A percentile compares a stretch with the other conserved stretches of the same genome.
Conservation (phyloP, 37 sponge, comb jelly and placozoan genomes). For the Crambe crambe region DNA sequence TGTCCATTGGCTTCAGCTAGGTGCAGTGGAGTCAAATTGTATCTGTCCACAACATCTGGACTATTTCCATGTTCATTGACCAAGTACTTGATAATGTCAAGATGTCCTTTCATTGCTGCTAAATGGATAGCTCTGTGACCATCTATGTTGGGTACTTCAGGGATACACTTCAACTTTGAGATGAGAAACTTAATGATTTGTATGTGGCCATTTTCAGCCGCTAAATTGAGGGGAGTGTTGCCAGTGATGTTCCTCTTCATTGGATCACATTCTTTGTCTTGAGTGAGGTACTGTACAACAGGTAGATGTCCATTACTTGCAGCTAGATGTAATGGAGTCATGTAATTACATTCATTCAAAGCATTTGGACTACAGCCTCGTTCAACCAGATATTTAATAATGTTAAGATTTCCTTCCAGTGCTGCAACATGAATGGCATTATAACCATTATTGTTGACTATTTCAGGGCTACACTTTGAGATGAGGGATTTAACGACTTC, state of each 20-base stretch:
- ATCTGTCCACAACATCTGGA: neutral
- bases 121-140: neutral
- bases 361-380: neutral
- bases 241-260: neutral
- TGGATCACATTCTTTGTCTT: constrained; percentile 7
- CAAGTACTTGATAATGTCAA: constrained; percentile 12
- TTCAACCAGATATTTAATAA: constrained; percentile 16
- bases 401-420: constrained; percentile 6
- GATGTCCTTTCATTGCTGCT: neutral
- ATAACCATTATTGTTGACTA: neutral
- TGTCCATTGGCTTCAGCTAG: too few species aligned
- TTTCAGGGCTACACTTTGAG: constrained; percentile 2
- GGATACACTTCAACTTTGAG: neutral
- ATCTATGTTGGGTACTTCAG: neutral
- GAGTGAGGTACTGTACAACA: neutral
- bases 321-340: constrained; percentile 14
- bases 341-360: too few species aligned
- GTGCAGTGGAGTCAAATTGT: constrained; percentile 11
- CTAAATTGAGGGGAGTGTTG: constrained; percentile 8
- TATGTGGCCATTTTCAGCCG: constrained; percentile 6
- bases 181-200: constrained; percentile 10
- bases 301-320: neutral
- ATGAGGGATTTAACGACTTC: constrained; percentile 12
- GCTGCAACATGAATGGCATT: constrained; percentile 43
- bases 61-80: neutral